Percentiles rank a stretch among this genome's conserved stretches.
Conservation (phyloP, 2,888 invertebrate species). For the Pachydiplax longipennis region DNA sequence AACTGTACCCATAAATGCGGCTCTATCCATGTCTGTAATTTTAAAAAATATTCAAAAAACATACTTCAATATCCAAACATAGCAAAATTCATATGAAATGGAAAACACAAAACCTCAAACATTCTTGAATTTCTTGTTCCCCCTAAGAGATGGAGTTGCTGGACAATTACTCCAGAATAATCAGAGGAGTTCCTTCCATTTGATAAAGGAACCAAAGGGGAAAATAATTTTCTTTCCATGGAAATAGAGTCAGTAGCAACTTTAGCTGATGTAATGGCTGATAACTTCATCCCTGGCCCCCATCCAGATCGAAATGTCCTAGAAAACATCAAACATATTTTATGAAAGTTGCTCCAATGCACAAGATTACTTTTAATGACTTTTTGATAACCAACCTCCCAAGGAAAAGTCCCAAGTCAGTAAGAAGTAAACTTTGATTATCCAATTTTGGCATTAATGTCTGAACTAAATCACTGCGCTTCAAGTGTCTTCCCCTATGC, state of each 20-base stretch:
- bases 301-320: slow-evolving; percentile 75
- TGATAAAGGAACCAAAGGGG: background rate
- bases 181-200: background rate
- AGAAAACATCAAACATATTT: background rate
- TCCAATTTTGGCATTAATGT: background rate
- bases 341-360: background rate
- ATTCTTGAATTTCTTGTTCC: slow-evolving; percentile 7
- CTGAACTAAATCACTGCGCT: background rate
- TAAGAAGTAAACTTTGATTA: slow-evolving; percentile 1
- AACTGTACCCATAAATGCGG: slow-evolving; percentile 72
- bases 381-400: slow-evolving; percentile 59
- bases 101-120: background rate
- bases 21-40: slow-evolving; percentile 65
- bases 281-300: slow-evolving; percentile 69
- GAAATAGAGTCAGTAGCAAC: background rate
- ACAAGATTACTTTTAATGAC: background rate
- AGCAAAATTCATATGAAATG: background rate
- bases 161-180: background rate
- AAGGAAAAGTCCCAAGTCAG: slow-evolving; percentile 51
- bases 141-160: slow-evolving; percentile 28
- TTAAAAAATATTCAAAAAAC: background rate
- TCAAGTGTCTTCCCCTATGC: background rate
- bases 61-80: background rate
- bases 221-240: background rate
- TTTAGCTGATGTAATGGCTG: slow-evolving; percentile 60